These are phyloP conservation scores for Eira barbara DNA, from an alignment of 2,113 vertebrate species.

Conservation along the genomic window DNA sequence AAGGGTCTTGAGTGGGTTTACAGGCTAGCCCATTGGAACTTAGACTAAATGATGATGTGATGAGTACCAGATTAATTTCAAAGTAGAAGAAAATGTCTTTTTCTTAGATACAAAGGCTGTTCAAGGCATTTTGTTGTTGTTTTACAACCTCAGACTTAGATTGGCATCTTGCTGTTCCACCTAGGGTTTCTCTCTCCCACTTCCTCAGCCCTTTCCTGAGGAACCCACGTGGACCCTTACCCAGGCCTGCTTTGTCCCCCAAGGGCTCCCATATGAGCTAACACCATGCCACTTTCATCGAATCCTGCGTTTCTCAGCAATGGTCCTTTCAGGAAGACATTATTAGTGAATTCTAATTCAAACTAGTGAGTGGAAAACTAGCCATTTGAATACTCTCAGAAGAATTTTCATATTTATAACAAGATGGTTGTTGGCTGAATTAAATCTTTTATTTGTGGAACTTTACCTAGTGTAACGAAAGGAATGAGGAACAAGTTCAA, in stretches of 20 bases:
- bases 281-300: background rate
- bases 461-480: background rate
- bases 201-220: background rate
- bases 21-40: background rate
- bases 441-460: conserved; percentile 23
- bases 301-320: background rate
- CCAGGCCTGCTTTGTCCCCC: no score
- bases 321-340: background rate
- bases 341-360: conserved; percentile 55
- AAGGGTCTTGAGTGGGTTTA: background rate
- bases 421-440: background rate
- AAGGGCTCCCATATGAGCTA: background rate
- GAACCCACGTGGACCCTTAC: background rate
- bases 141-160: background rate
- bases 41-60: background rate
- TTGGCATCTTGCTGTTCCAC: background rate
- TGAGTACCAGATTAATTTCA: background rate
- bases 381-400: conserved; percentile 16
- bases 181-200: no score
- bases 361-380: conserved; percentile 37
- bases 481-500: background rate
- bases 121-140: background rate
- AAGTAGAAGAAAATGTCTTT: background rate
- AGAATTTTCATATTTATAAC: conserved; percentile 29
- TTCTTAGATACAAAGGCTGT: background rate